These are phyloP conservation scores for Dastarcus helophoroides DNA, from an alignment of 2,888 invertebrate genomes.

Conservation along the genomic window DNA sequence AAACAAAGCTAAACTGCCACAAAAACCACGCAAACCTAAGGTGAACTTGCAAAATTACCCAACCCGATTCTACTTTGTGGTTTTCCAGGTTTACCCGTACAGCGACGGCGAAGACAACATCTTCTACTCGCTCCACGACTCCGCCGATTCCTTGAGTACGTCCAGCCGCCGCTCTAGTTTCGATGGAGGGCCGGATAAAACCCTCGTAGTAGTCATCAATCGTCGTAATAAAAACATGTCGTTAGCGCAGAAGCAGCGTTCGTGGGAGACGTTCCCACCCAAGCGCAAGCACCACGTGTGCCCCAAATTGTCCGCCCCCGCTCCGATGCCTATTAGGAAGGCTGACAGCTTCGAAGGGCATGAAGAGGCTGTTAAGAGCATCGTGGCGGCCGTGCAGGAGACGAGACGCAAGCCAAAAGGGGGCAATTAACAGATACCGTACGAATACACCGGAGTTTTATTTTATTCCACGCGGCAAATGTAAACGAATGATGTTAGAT, in stretches of 20 bases:
- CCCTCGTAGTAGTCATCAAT: constrained; percentile 43
- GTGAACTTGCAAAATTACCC: constrained; percentile 10
- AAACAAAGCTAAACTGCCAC: constrained; percentile 26
- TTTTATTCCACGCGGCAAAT: not conserved
- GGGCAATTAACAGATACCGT: constrained; percentile 25
- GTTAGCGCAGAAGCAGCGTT: constrained; percentile 47
- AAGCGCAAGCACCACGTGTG: constrained; percentile 36
- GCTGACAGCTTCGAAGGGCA: constrained; percentile 59
- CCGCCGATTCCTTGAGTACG: constrained; percentile 46
- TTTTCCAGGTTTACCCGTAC: constrained; percentile 41
- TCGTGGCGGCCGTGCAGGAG: constrained; percentile 56
- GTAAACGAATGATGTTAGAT: too few relatives aligned
- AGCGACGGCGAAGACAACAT: constrained; percentile 46
- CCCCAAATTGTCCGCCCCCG: constrained; percentile 25
- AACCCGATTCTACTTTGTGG: not conserved
- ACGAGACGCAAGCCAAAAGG: constrained; percentile 43
- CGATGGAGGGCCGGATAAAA: constrained; percentile 36
- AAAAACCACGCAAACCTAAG: constrained; percentile 17
- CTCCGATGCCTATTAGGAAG: constrained; percentile 40
- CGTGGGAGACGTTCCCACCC: constrained; percentile 53
- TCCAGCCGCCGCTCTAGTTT: constrained; percentile 46
- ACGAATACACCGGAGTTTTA: constrained; percentile 2
- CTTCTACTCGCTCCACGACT: constrained; percentile 40
- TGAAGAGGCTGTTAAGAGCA: constrained; percentile 54
- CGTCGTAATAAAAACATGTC: constrained; percentile 32